Percentiles rank a stretch among this genome's conserved stretches.
phyloP scores from a whole-genome alignment of 2,113 vertebrate genomes.

The Phaethon lepturus region DNA sequence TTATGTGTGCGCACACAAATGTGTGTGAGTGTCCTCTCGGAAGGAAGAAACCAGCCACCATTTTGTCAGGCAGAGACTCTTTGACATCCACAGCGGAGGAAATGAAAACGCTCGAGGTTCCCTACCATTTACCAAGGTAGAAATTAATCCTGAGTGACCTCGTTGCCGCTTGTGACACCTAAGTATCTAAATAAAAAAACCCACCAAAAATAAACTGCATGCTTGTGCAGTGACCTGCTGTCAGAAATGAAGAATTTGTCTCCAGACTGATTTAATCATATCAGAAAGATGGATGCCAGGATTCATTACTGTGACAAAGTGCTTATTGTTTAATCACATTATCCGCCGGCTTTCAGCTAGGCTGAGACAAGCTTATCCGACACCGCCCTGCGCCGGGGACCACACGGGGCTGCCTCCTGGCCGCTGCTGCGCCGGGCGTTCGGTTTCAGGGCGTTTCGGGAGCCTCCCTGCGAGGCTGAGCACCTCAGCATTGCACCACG shows the following conservation, averaged over 20 bases:
- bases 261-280: constrained; percentile 56
- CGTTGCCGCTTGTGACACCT: background rate
- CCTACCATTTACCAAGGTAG: background rate
- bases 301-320: constrained; percentile 53
- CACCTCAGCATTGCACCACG: background rate
- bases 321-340: constrained; percentile 56
- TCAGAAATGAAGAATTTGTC: constrained; percentile 28
- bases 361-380: background rate
- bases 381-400: background rate
- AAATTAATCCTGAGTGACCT: background rate
- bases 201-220: background rate
- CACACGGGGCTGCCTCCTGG: background rate
- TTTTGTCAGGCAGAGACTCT: background rate
- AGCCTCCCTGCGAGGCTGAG: background rate
- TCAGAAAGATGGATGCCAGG: constrained; percentile 46
- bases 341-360: background rate
- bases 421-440: background rate
- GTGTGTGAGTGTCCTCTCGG: background rate
- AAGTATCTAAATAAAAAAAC: background rate
- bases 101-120: accelerated
- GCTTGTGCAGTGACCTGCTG: background rate
- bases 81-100: background rate
- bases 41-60: background rate
- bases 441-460: background rate
- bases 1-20: background rate